Conservation (phyloP, 2,888 invertebrate species). For the Drosophila peninsularis region DNA sequence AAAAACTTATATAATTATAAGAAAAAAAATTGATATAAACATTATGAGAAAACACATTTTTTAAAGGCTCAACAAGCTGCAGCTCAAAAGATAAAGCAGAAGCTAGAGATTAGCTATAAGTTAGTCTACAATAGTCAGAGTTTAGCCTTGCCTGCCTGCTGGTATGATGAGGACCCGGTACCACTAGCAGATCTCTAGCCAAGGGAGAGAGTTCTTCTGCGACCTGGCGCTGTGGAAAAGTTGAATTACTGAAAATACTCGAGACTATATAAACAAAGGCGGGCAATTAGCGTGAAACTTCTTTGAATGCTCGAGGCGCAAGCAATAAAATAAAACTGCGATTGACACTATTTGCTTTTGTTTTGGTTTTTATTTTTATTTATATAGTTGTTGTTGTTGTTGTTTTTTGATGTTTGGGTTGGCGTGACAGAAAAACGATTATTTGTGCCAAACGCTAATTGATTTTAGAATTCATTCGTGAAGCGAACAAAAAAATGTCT, state of each 20-base stretch:
- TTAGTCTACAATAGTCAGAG: too few species aligned
- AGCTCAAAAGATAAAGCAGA: too few species aligned
- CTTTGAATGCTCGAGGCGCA: conserved; percentile 24
- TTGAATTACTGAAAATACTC: conserved; percentile 16
- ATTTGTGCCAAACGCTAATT: conserved; percentile 83
- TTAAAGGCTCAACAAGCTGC: too few species aligned
- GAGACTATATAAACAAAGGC: conserved; percentile 38
- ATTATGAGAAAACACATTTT: too few species aligned
- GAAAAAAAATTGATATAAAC: too few species aligned
- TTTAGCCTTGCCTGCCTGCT: too few species aligned
- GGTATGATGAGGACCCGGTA: too few species aligned
- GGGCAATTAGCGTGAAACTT: conserved; percentile 44
- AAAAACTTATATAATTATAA: too few species aligned
- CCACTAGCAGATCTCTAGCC: not conserved
- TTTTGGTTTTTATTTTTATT: conserved; percentile 21
- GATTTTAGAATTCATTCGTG: conserved; percentile 83
- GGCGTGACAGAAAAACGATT: conserved; percentile 81
- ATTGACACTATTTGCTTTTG: conserved; percentile 30
- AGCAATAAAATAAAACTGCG: conserved; percentile 36
- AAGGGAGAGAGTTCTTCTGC: not conserved
- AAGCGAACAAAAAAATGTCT: conserved; percentile 61
- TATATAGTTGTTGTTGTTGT: not conserved
- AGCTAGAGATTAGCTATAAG: too few species aligned
- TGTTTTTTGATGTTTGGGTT: conserved; percentile 56
- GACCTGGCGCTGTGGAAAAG: not conserved